Percentiles rank a stretch among this genome's conserved stretches.
Conservation (phyloP, 2,113 vertebrate genomes). For the Tragelaphus strepsiceros region DNA sequence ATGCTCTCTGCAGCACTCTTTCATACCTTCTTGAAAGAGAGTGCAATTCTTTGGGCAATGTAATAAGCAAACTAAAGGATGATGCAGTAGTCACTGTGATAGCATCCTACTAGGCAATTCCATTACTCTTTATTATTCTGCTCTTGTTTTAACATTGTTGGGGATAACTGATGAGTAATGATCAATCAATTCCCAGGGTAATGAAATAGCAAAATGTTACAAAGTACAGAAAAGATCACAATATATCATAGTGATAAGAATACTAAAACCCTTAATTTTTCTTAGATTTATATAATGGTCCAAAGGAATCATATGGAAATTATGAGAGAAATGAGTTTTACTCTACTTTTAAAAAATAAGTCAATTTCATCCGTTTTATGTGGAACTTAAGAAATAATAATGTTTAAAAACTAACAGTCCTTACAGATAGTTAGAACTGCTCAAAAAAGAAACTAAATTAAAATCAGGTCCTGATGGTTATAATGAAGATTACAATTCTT, state of each 20-base stretch:
- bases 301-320: background rate
- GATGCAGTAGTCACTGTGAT: background rate
- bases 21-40: background rate
- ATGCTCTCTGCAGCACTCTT: background rate
- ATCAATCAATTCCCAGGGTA: background rate
- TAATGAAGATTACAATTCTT: constrained; percentile 14
- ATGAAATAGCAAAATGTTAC: background rate
- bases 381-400: constrained; percentile 11
- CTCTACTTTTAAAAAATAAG: background rate
- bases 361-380: constrained; percentile 15
- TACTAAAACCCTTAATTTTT: background rate
- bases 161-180: background rate
- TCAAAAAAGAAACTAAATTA: background rate
- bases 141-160: background rate
- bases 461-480: constrained; percentile 29
- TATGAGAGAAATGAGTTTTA: constrained; percentile 20
- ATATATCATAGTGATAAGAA: background rate
- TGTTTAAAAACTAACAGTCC: background rate
- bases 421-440: background rate
- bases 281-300: background rate
- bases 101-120: background rate
- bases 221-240: background rate
- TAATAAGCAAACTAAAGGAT: background rate
- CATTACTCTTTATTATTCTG: background rate
- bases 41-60: background rate